phyloP scores from a whole-genome alignment of 1,140 invertebrate genomes.

The Temnothorax curvispinosus region DNA sequence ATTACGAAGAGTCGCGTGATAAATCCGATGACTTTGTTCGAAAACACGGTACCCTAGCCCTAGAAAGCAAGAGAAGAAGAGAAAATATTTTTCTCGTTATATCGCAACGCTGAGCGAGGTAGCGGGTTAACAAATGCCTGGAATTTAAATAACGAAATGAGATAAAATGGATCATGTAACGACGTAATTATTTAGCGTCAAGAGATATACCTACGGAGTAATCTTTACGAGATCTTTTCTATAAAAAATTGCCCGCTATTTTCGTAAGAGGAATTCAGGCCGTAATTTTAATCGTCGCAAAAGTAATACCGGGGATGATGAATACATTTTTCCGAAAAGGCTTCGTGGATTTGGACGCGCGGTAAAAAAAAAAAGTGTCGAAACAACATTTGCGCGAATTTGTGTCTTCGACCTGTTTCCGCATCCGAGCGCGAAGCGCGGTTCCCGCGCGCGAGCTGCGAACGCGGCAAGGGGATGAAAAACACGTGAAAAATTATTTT shows the following conservation, averaged over 20 bases:
- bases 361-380: not conserved
- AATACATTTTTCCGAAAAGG: not conserved
- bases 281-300: not conserved
- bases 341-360: not conserved
- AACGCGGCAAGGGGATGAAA: not conserved
- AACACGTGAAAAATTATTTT: conserved; percentile 19
- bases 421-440: not conserved
- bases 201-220: not conserved
- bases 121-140: not conserved
- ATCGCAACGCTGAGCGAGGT: not conserved
- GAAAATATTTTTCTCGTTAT: not conserved
- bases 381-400: not conserved
- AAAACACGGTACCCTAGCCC: not conserved
- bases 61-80: too few species aligned
- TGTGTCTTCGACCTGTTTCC: not conserved
- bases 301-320: not conserved
- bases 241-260: not conserved
- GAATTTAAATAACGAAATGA: conserved; percentile 1
- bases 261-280: not conserved
- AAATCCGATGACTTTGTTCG: conserved; percentile 39
- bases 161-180: too few species aligned
- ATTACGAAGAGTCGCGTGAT: conserved; percentile 25
- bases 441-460: not conserved
- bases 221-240: not conserved
- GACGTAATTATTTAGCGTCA: not conserved